These are phyloP conservation scores for Oenanthe oenanthe DNA, from an alignment of 2,113 vertebrate species.

Conservation along the genomic window DNA sequence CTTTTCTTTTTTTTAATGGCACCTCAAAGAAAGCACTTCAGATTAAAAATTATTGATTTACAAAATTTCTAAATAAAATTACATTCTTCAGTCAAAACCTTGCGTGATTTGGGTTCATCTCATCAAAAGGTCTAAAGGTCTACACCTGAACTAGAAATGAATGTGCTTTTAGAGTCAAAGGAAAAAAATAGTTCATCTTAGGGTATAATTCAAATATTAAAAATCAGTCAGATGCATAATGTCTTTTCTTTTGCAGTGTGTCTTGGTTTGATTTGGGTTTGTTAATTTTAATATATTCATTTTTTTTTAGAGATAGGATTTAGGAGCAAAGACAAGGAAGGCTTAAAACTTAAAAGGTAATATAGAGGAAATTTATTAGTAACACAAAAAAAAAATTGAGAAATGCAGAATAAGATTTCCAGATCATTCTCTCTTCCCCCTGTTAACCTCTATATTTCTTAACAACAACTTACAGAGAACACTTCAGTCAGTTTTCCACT, in stretches of 20 bases:
- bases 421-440: too few relatives aligned
- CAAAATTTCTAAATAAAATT: not conserved
- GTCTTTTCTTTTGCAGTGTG: not conserved
- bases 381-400: too few relatives aligned
- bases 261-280: too few relatives aligned
- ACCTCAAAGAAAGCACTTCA: not conserved
- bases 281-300: too few relatives aligned
- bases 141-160: not conserved
- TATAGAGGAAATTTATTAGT: too few relatives aligned
- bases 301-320: too few relatives aligned
- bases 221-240: not conserved
- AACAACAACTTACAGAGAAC: too few relatives aligned
- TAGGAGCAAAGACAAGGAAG: too few relatives aligned
- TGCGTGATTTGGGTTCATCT: not conserved
- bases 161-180: not conserved
- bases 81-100: not conserved
- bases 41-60: not conserved
- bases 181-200: not conserved
- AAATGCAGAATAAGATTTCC: too few relatives aligned
- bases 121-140: not conserved
- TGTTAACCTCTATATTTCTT: too few relatives aligned
- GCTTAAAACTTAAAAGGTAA: too few relatives aligned
- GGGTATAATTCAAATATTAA: not conserved
- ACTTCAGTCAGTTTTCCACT: too few relatives aligned
- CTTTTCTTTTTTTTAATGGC: not conserved